phyloP scores from a whole-genome alignment of 2,113 vertebrate genomes.

The Aegithalos caudatus region DNA sequence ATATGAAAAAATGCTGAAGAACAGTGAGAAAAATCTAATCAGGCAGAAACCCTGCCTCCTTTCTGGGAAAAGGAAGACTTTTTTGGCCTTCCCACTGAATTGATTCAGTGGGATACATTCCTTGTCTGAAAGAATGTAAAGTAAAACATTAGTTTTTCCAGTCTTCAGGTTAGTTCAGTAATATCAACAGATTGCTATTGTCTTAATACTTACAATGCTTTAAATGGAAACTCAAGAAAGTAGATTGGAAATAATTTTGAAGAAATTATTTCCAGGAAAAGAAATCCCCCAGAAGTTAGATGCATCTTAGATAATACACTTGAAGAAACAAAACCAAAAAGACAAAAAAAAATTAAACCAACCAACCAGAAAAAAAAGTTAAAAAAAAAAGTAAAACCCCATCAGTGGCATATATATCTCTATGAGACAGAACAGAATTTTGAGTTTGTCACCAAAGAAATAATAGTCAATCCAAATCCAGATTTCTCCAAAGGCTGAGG shows the following conservation, averaged over 20 bases:
- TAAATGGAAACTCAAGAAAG: not conserved
- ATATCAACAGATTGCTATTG: not conserved
- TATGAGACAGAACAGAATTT: not conserved
- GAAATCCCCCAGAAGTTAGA: not conserved
- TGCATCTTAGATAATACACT: not conserved
- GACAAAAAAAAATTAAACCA: not conserved
- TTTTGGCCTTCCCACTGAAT: not conserved
- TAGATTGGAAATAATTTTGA: not conserved
- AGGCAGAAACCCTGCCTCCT: not conserved
- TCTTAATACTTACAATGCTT: not conserved
- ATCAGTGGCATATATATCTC: not conserved
- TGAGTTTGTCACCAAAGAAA: not conserved
- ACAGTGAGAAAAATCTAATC: not conserved
- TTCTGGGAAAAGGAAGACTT: not conserved
- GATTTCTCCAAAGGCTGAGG: not conserved
- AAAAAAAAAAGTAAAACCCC: not conserved
- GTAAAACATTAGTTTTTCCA: not conserved
- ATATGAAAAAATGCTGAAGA: not conserved
- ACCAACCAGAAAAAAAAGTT: not conserved
- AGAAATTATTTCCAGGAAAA: not conserved
- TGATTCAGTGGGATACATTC: not conserved
- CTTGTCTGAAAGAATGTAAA: not conserved
- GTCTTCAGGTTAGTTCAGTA: not conserved
- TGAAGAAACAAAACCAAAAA: not conserved
- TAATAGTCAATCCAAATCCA: not conserved